Evolutionary conservation across 2,797 vertebrate species (phyloP).

Genomic region (Crocidura indochinensis): DNA sequence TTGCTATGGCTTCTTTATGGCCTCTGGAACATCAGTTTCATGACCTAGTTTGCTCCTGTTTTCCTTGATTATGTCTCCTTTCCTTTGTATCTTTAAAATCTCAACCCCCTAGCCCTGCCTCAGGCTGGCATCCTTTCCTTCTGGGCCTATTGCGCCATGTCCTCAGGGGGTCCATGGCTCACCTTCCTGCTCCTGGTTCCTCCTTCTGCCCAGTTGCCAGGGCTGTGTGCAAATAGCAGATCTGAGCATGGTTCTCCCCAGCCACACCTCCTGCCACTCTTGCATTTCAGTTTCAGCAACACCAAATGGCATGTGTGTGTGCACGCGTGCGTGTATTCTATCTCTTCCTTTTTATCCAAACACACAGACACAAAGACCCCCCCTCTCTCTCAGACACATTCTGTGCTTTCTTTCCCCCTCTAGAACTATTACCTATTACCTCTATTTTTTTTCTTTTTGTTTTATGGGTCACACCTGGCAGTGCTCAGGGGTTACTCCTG

Average conservation of each 20-base stretch:
- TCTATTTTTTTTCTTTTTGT: no score
- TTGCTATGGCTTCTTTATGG: not conserved
- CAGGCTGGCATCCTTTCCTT: not conserved
- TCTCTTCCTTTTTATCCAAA: no score
- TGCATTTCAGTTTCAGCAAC: not conserved
- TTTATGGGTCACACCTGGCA: no score
- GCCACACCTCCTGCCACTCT: not conserved
- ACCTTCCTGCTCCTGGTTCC: not conserved
- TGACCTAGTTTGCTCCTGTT: not conserved
- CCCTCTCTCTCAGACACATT: no score
- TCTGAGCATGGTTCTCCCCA: not conserved
- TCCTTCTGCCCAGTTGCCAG: not conserved
- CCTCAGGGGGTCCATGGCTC: accelerated
- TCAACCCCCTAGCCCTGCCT: not conserved
- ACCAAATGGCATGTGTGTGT: not conserved
- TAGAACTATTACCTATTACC: not conserved
- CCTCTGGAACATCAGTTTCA: not conserved
- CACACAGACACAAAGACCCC: not conserved
- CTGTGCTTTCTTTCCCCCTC: not conserved
- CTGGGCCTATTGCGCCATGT: not conserved
- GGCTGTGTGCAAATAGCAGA: not conserved
- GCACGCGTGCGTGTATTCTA: not conserved
- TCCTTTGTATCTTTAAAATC: not conserved
- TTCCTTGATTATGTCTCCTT: not conserved
- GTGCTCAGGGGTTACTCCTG: no score